These are phyloP conservation scores for Spilogale gracilis DNA, from an alignment of 2,113 vertebrate species.

Conservation along the genomic window DNA sequence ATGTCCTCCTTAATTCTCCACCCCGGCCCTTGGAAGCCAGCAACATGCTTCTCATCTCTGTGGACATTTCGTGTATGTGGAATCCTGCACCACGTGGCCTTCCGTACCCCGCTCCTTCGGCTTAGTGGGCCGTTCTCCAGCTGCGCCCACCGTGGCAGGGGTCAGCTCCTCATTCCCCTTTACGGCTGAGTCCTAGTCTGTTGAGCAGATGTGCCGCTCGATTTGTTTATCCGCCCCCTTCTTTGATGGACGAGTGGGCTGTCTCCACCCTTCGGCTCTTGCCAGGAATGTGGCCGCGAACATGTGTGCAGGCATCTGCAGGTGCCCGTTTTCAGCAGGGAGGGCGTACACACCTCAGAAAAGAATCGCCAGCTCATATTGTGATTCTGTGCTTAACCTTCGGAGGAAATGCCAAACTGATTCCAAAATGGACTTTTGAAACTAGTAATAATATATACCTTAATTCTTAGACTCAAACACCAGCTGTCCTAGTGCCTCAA, in stretches of 20 bases:
- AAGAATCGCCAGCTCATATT: neutral
- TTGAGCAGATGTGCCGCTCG: fast-evolving
- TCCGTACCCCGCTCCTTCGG: neutral
- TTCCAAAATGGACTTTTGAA: neutral
- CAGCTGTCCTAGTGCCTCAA: no score
- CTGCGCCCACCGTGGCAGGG: fast-evolving
- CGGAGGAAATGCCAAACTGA: neutral
- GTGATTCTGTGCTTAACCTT: neutral
- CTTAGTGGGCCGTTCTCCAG: neutral
- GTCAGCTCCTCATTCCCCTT: neutral
- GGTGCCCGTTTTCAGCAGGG: neutral
- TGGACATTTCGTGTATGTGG: neutral
- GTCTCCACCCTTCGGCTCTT: fast-evolving
- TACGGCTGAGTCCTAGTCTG: neutral
- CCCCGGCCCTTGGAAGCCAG: neutral
- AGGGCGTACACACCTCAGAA: neutral
- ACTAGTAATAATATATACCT: neutral
- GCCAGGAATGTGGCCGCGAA: neutral
- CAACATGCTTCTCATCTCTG: neutral
- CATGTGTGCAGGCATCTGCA: neutral
- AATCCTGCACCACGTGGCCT: neutral
- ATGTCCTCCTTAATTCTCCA: neutral
- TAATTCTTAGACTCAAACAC: neutral
- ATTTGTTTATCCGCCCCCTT: fast-evolving
- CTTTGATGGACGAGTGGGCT: neutral